Evolutionary conservation across 2,888 invertebrate species (phyloP), one percentile per base, ranked within the genome.

Genomic region (Agriopis aurantiaria): DNA sequence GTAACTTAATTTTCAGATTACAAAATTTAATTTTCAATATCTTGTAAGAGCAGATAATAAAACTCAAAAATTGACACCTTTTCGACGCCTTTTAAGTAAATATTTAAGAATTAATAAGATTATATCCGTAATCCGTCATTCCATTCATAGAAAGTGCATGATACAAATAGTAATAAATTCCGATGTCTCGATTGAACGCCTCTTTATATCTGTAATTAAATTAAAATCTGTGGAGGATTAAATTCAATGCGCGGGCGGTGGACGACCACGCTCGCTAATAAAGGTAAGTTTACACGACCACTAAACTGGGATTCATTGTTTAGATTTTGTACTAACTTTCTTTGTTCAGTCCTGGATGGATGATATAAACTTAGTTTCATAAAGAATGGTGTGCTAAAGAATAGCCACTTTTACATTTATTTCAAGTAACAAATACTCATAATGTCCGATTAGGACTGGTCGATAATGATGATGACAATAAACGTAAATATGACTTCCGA

Each of bases 151-250:
- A 71, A 71, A 71, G 66, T 58, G 66, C 53, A 60, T 63, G 66
- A 63, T 71, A 61, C 60, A 65, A 46, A 65, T 60, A 68, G 56
- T 51, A 60, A 65, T 71, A 71, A 66, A 67, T 71, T 43, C 41
- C 55, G 49, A 66, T 67, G 70, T 61, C 68, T 71, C 77, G 75
- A 78, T 81, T 85, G 82, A 79, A 83, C 84, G 85, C 84, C 81
- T 85, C 72, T 80, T 79, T 78, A 75, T 75, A 69, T 75, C 78
- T 81, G 78, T 84, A 87, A 88, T 89, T 88, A 88, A 85, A 89
- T 84, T 85, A 88, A 84, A 88, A 88, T 84, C 80, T 81, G 78
- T 74, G 77, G 78, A 69, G 85, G 86, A 89, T 89, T 87, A 87
- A 80, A 79, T 76, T 79, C 74, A 65, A 71, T 74, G 77, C 75